phyloP scores from a whole-genome alignment of 1,140 invertebrate genomes.

The Drosophila seguyi region DNA sequence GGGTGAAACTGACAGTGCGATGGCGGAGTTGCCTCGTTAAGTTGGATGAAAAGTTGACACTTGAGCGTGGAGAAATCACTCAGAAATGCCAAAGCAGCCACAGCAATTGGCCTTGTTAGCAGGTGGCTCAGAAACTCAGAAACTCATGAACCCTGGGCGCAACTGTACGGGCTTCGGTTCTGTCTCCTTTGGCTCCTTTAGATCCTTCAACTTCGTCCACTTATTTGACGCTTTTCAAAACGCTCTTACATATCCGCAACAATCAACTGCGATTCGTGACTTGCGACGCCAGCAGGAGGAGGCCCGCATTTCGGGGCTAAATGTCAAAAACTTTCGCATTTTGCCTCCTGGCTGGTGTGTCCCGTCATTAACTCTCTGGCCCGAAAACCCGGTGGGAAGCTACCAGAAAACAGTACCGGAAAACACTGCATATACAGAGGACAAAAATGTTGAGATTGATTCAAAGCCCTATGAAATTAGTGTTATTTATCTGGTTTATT shows the following conservation, averaged over 20 bases:
- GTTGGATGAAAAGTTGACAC: constrained; percentile 44
- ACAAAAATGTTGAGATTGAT: not conserved
- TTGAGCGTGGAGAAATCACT: constrained; percentile 37
- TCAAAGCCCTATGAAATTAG: not conserved
- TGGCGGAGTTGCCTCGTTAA: constrained; percentile 36
- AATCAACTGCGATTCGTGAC: constrained; percentile 45
- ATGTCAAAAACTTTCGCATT: constrained; percentile 60
- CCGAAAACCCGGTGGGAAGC: constrained; percentile 12
- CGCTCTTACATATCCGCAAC: constrained; percentile 61
- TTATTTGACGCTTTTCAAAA: constrained; percentile 62
- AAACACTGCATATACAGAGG: constrained; percentile 22
- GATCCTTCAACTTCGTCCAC: constrained; percentile 40
- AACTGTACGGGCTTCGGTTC: constrained; percentile 27
- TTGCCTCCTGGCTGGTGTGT: constrained; percentile 23
- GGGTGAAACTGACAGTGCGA: not conserved
- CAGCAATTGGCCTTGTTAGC: constrained; percentile 50
- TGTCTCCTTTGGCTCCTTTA: constrained; percentile 3
- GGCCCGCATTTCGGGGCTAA: constrained; percentile 59
- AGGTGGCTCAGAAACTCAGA: constrained; percentile 12
- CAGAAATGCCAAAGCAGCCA: constrained; percentile 31
- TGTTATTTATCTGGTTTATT: not conserved
- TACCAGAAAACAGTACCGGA: constrained; percentile 17
- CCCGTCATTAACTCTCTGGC: constrained; percentile 28
- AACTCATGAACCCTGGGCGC: constrained; percentile 5
- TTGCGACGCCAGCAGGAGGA: constrained; percentile 5